A percentile compares a stretch with the other conserved stretches of the same genome.
These are phyloP conservation scores for Hylaea fasciaria DNA, from an alignment of 2,888 invertebrate species.

Conservation along the genomic window DNA sequence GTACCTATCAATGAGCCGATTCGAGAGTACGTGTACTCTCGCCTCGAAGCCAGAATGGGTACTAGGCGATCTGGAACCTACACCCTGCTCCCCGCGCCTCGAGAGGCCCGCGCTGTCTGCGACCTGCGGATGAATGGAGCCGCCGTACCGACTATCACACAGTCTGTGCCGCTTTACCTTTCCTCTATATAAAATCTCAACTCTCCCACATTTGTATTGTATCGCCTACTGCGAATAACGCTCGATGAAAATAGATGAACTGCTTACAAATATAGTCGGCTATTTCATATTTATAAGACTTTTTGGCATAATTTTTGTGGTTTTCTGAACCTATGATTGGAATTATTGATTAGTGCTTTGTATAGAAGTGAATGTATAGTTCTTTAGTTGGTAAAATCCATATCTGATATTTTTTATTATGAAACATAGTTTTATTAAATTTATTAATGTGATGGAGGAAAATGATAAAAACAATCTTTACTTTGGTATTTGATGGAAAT, in stretches of 20 bases:
- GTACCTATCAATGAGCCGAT: constrained; percentile 10
- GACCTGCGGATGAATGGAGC: constrained; percentile 74
- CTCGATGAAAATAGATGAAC: constrained; percentile 73
- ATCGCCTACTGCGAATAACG: constrained; percentile 68
- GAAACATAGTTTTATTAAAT: too few relatives aligned
- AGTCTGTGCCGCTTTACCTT: constrained; percentile 47
- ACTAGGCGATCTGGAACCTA: constrained; percentile 69
- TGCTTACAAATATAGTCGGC: constrained; percentile 60
- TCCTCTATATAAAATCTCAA: constrained; percentile 65
- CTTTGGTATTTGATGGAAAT: too few relatives aligned
- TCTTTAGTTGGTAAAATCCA: background rate
- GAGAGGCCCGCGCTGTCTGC: constrained; percentile 73
- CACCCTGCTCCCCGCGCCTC: constrained; percentile 46
- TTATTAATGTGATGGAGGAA: too few relatives aligned
- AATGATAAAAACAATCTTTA: too few relatives aligned
- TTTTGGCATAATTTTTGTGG: constrained; percentile 18
- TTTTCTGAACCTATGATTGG: constrained; percentile 7
- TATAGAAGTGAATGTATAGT: too few relatives aligned
- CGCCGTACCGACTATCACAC: constrained; percentile 11
- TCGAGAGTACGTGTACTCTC: constrained; percentile 46
- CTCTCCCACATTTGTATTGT: constrained; percentile 68
- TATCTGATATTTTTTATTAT: too few relatives aligned
- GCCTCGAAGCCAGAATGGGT: constrained; percentile 58
- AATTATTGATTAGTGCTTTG: too few relatives aligned
- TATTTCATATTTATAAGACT: constrained; percentile 31